These are phyloP conservation scores for Protonibea diacanthus DNA, from an alignment of 2,797 vertebrate species.

Conservation along the genomic window DNA sequence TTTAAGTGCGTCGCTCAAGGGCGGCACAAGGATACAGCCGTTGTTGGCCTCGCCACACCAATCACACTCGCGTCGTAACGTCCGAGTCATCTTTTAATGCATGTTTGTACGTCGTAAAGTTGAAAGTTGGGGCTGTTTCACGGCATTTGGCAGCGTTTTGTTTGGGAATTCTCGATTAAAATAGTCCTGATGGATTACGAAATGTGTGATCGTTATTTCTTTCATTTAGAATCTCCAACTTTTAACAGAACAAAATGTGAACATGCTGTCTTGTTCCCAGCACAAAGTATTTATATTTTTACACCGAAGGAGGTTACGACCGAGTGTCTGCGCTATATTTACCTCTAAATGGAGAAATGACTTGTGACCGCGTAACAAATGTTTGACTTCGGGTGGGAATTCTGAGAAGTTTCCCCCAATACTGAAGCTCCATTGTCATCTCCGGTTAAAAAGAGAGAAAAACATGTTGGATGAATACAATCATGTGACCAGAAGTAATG, in stretches of 20 bases:
- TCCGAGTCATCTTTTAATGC: neutral
- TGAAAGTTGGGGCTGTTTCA: neutral
- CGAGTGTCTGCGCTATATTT: constrained; percentile 7
- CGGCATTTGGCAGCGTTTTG: neutral
- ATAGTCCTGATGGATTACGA: neutral
- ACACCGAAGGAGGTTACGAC: constrained; percentile 24
- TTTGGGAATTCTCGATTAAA: neutral
- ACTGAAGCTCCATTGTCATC: constrained; percentile 69
- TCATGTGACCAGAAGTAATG: constrained; percentile 82
- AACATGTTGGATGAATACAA: constrained; percentile 68
- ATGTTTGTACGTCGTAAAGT: neutral
- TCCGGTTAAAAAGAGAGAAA: constrained; percentile 38
- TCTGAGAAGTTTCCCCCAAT: constrained; percentile 56
- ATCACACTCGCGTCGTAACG: neutral
- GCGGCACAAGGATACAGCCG: neutral
- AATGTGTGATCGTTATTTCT: too few relatives aligned
- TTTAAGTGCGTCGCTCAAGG: constrained; percentile 3
- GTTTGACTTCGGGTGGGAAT: constrained; percentile 58
- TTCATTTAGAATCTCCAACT: too few relatives aligned
- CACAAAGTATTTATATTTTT: constrained; percentile 14
- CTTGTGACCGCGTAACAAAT: constrained; percentile 70
- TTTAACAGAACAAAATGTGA: too few relatives aligned
- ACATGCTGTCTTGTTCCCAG: too few relatives aligned
- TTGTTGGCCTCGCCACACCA: neutral
- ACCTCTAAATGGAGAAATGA: constrained; percentile 5